Percentiles rank a stretch among this genome's conserved stretches.
These are phyloP conservation scores for Channa argus DNA, from an alignment of 2,113 vertebrate species.

Conservation along the genomic window DNA sequence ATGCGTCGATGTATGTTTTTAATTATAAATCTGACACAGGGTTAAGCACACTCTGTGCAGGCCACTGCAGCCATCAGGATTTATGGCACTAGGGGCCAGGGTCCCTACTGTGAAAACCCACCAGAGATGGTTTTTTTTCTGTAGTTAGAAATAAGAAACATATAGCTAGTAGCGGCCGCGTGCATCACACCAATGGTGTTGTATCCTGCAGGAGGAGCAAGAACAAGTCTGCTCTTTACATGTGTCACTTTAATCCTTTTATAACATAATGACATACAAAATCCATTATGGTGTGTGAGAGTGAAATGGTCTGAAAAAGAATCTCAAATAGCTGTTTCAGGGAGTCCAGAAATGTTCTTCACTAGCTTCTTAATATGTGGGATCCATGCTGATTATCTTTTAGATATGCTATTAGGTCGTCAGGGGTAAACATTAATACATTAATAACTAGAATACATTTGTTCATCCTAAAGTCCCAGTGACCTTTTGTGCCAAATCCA, in stretches of 20 bases:
- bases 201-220: slow-evolving; percentile 22
- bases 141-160: slow-evolving; percentile 48
- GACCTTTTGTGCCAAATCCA: no score
- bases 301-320: neutral
- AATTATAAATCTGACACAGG: slow-evolving; percentile 76
- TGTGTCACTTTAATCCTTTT: slow-evolving; percentile 4
- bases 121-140: slow-evolving; percentile 49
- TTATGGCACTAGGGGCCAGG: slow-evolving; percentile 51
- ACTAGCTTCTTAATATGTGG: neutral
- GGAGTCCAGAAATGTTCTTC: neutral
- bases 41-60: slow-evolving; percentile 64
- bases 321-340: neutral
- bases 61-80: slow-evolving; percentile 61
- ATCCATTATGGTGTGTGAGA: neutral
- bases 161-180: slow-evolving; percentile 43
- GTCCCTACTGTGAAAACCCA: slow-evolving; percentile 30
- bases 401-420: neutral
- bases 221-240: slow-evolving; percentile 17
- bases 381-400: neutral
- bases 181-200: slow-evolving; percentile 21
- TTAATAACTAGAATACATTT: no score
- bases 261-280: neutral
- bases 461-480: no score
- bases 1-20: slow-evolving; percentile 76
- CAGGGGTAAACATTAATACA: no score